Conservation (phyloP, 2,113 vertebrate genomes). For the Brienomyrus longianalis region DNA sequence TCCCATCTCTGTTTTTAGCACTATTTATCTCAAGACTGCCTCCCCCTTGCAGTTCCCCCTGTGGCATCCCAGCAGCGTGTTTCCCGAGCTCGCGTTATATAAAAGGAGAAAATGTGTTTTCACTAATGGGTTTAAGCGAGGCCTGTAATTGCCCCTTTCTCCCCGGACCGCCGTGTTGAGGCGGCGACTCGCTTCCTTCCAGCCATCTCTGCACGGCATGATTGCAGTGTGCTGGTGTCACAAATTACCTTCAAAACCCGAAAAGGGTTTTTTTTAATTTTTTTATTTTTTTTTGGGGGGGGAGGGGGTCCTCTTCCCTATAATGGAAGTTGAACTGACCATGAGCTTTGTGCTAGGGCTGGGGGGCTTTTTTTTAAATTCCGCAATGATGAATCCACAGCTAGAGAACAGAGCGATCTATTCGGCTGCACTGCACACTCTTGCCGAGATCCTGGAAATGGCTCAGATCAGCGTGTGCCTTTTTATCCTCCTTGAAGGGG, state of each 20-base stretch:
- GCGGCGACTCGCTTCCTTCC: not conserved
- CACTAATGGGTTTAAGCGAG: not conserved
- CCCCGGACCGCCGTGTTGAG: not conserved
- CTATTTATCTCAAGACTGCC: not conserved
- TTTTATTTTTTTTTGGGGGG: not conserved
- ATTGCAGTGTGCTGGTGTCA: not conserved
- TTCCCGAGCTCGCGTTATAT: not conserved
- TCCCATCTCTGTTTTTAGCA: not conserved
- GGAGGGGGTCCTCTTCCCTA: not conserved
- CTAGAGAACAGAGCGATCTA: constrained; percentile 28
- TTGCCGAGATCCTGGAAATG: constrained; percentile 11
- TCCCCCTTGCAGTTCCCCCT: not conserved
- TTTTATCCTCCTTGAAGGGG: not conserved
- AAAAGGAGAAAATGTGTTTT: not conserved
- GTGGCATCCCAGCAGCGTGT: not conserved
- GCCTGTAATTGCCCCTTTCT: not conserved
- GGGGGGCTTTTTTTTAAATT: not conserved
- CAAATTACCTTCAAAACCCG: not conserved
- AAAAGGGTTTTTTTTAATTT: not conserved
- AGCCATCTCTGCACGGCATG: not conserved
- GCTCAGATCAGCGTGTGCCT: constrained; percentile 12
- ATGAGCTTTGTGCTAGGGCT: not conserved
- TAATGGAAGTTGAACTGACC: not conserved
- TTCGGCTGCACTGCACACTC: constrained; percentile 21
- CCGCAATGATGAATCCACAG: not conserved